Conservation (phyloP, 1,140 invertebrate species). For the Eriocheir sinensis region DNA sequence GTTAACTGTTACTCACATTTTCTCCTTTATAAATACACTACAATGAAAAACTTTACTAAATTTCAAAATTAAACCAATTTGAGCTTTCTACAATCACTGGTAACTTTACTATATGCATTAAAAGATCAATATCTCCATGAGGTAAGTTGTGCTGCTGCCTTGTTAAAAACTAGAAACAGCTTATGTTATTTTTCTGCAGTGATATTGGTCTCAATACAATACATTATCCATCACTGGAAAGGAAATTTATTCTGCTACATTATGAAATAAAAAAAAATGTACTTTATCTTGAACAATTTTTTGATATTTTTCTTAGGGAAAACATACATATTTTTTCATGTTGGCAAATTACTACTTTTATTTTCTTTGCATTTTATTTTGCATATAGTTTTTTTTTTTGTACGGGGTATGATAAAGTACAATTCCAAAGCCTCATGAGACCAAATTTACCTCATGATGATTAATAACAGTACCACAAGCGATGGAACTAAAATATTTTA, state of each 20-base stretch:
- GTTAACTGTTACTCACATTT: not conserved
- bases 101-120: conserved; percentile 26
- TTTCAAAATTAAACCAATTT: not conserved
- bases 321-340: not conserved
- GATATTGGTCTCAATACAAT: not conserved
- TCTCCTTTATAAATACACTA: not conserved
- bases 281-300: conserved; percentile 15
- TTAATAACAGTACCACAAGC: conserved; percentile 25
- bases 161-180: not conserved
- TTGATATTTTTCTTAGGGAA: no score
- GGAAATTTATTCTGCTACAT: not conserved
- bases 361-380: no score
- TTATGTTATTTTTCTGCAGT: not conserved
- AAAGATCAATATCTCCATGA: not conserved
- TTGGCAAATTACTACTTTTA: not conserved
- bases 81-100: not conserved
- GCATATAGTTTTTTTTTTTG: no score
- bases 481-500: not conserved
- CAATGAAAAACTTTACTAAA: not conserved
- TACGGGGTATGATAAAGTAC: not conserved
- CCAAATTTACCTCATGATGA: no score
- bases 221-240: no score
- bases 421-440: no score
- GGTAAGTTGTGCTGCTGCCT: not conserved
- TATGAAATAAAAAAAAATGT: conserved; percentile 2